A percentile compares a stretch with the other conserved stretches of the same genome.
phyloP scores from a whole-genome alignment of 2,888 invertebrate genomes.

The Euclidia mi region DNA sequence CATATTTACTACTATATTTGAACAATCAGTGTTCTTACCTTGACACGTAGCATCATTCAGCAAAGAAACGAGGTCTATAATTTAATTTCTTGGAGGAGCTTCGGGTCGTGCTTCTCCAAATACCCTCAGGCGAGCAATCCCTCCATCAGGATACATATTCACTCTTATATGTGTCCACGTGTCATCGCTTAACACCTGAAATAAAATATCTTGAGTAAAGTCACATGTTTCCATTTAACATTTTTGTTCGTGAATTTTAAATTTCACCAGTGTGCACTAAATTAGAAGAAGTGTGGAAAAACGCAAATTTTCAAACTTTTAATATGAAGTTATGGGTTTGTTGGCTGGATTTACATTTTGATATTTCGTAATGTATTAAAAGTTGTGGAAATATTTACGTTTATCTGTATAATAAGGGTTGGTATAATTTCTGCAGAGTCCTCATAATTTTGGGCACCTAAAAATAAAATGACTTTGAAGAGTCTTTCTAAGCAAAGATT shows the following conservation, averaged over 20 bases:
- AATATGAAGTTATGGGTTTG: conserved; percentile 27
- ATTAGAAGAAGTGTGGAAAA: conserved; percentile 20
- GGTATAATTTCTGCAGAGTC: too few relatives aligned
- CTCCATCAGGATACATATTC: conserved; percentile 92
- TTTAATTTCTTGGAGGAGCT: conserved; percentile 70
- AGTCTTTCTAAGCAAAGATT: too few relatives aligned
- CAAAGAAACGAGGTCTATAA: conserved; percentile 87
- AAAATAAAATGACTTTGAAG: too few relatives aligned
- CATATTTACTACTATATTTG: too few relatives aligned
- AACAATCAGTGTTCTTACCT: conserved; percentile 61
- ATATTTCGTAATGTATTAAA: neutral
- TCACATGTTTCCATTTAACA: conserved; percentile 24
- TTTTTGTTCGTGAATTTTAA: conserved; percentile 14
- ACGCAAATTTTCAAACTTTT: conserved; percentile 34
- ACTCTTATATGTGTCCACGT: conserved; percentile 90
- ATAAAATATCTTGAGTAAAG: conserved; percentile 25
- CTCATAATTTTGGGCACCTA: too few relatives aligned
- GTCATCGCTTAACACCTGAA: conserved; percentile 82
- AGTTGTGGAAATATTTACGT: too few relatives aligned
- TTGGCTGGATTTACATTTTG: conserved; percentile 13
- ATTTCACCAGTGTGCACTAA: conserved; percentile 25
- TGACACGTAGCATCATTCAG: conserved; percentile 89
- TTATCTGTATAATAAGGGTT: too few relatives aligned
- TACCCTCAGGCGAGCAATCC: conserved; percentile 90
- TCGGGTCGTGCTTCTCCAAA: conserved; percentile 88